Percentiles rank a stretch among this genome's conserved stretches.
These are phyloP conservation scores for Cygnus atratus DNA, from an alignment of 2,113 vertebrate genomes.

Conservation along the genomic window DNA sequence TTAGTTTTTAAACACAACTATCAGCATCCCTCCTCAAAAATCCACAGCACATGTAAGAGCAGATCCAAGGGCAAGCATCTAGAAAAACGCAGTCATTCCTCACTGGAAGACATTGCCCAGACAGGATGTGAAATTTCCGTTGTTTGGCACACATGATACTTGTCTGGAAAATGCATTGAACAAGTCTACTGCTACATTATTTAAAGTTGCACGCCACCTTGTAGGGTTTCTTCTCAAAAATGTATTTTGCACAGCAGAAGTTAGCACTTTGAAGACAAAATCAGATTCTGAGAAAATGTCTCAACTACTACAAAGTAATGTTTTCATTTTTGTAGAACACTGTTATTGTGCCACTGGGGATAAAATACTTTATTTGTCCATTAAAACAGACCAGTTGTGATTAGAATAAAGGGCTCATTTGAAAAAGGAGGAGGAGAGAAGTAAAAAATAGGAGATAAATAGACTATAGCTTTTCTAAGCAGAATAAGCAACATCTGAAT, in stretches of 20 bases:
- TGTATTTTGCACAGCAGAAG: neutral
- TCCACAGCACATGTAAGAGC: neutral
- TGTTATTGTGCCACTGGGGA: neutral
- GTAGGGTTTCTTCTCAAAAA: neutral
- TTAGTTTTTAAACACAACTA: neutral
- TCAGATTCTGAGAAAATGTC: neutral
- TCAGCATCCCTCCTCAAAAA: neutral
- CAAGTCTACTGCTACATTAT: neutral
- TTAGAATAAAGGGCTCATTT: neutral
- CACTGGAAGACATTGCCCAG: neutral
- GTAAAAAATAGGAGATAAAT: neutral
- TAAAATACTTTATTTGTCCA: neutral
- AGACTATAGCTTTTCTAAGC: neutral
- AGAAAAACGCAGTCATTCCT: neutral
- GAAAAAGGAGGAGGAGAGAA: neutral
- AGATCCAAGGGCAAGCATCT: neutral
- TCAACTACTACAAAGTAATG: neutral
- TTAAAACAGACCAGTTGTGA: neutral
- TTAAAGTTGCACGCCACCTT: neutral
- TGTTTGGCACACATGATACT: neutral
- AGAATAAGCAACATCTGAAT: neutral
- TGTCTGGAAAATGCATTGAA: neutral
- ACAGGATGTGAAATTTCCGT: neutral
- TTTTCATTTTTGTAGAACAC: neutral
- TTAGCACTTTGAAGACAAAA: neutral